Conservation (phyloP, 2,113 vertebrate genomes). For the Bubo scandiacus region DNA sequence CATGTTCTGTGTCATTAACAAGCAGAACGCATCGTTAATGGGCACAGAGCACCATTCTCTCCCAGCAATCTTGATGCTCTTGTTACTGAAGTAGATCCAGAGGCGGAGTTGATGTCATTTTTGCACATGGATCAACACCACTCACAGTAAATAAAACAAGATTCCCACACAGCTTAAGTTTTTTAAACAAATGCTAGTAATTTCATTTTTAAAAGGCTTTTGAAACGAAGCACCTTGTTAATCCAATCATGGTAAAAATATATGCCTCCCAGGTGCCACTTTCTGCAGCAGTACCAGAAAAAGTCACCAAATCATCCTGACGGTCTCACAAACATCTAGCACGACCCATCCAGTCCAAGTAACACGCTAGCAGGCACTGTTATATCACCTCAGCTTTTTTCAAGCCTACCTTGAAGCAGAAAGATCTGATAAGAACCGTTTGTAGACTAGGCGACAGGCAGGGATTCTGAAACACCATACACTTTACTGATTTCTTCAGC, state of each 20-base stretch:
- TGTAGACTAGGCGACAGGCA: neutral
- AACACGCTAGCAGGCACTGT: neutral
- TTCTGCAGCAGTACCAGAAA: too few relatives aligned
- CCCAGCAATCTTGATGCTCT: neutral
- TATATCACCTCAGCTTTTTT: neutral
- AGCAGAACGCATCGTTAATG: constrained; percentile 4
- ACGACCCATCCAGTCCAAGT: fast-evolving
- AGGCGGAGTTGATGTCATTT: neutral
- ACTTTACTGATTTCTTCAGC: neutral
- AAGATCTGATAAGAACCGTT: neutral
- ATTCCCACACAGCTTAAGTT: neutral
- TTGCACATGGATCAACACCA: neutral
- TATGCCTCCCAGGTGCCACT: fast-evolving
- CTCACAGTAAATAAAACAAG: neutral
- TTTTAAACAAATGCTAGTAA: neutral
- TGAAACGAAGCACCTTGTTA: neutral
- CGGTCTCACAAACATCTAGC: neutral
- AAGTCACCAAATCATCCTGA: neutral
- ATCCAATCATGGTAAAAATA: fast-evolving
- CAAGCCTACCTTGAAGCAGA: neutral
- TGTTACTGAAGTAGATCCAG: neutral
- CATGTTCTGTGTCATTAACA: neutral
- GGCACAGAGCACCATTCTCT: constrained; percentile 23
- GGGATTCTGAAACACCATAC: neutral
- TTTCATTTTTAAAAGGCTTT: neutral